These are phyloP conservation scores for Tortricodes alternella DNA, from an alignment of 2,888 invertebrate species.

Conservation along the genomic window DNA sequence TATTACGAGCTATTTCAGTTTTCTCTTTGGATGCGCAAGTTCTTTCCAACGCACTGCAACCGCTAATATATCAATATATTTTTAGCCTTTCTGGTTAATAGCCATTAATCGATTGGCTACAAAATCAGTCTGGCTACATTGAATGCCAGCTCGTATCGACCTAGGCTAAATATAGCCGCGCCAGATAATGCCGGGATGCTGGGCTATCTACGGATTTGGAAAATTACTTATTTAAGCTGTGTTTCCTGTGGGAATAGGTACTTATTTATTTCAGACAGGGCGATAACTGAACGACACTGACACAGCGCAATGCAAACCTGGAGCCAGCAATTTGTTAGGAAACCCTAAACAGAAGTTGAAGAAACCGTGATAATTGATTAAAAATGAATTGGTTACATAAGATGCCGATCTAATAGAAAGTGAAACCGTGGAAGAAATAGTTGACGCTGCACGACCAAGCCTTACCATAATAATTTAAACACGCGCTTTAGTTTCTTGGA, in stretches of 20 bases:
- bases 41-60: no score
- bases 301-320: background rate
- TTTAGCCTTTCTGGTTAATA: conserved; percentile 7
- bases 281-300: background rate
- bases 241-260: background rate
- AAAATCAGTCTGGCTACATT: conserved; percentile 20
- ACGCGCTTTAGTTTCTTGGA: no score
- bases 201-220: conserved; percentile 8
- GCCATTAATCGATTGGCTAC: conserved; percentile 15
- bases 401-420: no score
- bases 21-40: no score
- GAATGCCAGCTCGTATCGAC: conserved; percentile 20
- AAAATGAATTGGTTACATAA: no score
- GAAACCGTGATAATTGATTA: no score
- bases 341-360: no score
- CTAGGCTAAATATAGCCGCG: conserved; percentile 31
- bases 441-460: no score
- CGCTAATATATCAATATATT: conserved; percentile 10
- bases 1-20: no score
- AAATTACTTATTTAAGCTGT: conserved; percentile 9
- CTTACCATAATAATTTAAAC: no score
- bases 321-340: no score
- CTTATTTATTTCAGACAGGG: background rate
- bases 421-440: no score
- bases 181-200: conserved; percentile 15